Percentiles rank a stretch among this genome's conserved stretches.
Evolutionary conservation across 2,113 vertebrate species (phyloP).

Genomic region (Ceratotherium simum): DNA sequence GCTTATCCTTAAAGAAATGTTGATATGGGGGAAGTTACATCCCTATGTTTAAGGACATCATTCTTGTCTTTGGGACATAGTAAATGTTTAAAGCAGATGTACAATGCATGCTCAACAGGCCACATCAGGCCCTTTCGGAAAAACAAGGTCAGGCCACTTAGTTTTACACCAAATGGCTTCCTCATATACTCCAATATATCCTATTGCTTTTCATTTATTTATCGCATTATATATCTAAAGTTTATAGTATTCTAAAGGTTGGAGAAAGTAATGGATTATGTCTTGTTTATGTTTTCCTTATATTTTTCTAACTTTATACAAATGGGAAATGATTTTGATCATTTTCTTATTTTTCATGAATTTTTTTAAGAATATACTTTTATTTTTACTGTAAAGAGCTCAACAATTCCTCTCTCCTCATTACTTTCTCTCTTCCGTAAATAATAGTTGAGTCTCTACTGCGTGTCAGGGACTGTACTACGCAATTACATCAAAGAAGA

Average conservation of each 20-base stretch:
- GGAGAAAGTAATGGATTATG: neutral
- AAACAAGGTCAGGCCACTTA: no score
- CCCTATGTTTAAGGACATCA: no score
- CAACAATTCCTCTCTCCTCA: neutral
- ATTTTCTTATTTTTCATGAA: slow-evolving; percentile 1
- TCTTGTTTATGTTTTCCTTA: neutral
- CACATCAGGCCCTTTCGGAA: no score
- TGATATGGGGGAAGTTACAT: no score
- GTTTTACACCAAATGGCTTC: no score
- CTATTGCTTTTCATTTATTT: no score
- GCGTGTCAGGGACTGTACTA: neutral
- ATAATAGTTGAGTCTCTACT: neutral
- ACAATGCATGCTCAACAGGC: no score
- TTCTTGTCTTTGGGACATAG: no score
- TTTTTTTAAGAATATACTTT: neutral
- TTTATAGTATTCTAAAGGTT: neutral
- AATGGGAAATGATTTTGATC: neutral
- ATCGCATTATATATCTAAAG: no score
- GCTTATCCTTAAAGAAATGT: no score
- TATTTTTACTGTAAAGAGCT: neutral
- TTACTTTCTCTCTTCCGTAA: neutral
- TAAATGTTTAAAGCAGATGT: no score
- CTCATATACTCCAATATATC: no score
- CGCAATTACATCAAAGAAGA: neutral
- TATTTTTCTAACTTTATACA: neutral